These are phyloP conservation scores for Galeopterus variegatus DNA, from an alignment of 2,113 vertebrate species.

Conservation along the genomic window DNA sequence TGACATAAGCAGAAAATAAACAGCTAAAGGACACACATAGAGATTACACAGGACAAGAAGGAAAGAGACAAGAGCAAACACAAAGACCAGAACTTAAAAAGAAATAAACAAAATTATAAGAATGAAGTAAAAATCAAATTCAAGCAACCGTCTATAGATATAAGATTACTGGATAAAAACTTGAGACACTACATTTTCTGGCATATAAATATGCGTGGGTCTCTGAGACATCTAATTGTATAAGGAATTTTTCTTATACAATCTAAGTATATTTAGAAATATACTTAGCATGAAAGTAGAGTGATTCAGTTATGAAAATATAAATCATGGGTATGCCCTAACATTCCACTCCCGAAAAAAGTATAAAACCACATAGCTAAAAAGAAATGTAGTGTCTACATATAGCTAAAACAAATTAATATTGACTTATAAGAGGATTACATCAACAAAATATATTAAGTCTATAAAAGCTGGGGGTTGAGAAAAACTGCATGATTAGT, in stretches of 20 bases:
- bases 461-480: not conserved
- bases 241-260: not conserved
- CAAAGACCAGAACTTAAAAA: not conserved
- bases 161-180: not conserved
- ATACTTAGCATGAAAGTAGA: not conserved
- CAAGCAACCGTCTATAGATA: not conserved
- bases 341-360: not conserved
- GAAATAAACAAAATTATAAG: not conserved
- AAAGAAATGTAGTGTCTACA: not conserved
- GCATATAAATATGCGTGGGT: not conserved
- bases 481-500: not conserved
- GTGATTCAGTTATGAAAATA: constrained; percentile 29
- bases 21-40: not conserved
- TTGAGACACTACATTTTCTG: not conserved
- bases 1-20: not conserved
- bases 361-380: not conserved
- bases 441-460: not conserved
- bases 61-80: not conserved
- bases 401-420: constrained; percentile 41
- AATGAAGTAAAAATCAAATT: constrained; percentile 21
- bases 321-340: not conserved
- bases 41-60: not conserved
- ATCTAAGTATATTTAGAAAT: not conserved
- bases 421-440: not conserved
- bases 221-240: not conserved